Conservation (phyloP, 2,888 invertebrate species). For the Drosophila merina region DNA sequence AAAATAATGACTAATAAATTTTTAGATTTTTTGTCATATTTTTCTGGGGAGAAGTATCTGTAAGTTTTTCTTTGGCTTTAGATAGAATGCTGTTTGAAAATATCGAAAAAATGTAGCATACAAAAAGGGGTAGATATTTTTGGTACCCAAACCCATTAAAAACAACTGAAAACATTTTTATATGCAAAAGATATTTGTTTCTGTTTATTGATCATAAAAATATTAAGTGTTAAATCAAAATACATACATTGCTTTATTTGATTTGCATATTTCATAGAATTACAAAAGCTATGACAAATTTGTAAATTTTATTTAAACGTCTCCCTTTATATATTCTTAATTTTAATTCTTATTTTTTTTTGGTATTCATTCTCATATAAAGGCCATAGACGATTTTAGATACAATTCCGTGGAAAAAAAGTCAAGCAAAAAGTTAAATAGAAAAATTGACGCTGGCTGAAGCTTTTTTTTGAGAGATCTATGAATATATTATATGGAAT, state of each 20-base stretch:
- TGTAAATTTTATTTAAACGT: constrained; percentile 60
- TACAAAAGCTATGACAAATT: constrained; percentile 44
- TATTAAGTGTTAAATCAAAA: constrained; percentile 53
- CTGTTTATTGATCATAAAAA: constrained; percentile 75
- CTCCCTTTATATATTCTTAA: constrained; percentile 48
- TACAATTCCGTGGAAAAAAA: constrained; percentile 30
- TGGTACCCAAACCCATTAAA: not conserved
- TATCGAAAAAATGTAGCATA: not conserved
- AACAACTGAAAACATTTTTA: constrained; percentile 18
- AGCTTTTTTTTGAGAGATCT: constrained; percentile 26
- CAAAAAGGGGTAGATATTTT: not conserved
- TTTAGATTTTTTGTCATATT: too few species aligned
- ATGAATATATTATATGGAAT: constrained; percentile 21
- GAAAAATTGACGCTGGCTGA: constrained; percentile 27
- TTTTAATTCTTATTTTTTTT: constrained; percentile 41
- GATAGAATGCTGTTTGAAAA: not conserved
- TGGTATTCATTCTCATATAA: constrained; percentile 39
- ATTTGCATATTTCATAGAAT: constrained; percentile 34
- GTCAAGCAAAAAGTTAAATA: constrained; percentile 21
- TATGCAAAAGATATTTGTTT: constrained; percentile 58
- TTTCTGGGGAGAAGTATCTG: too few species aligned
- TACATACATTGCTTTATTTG: constrained; percentile 34
- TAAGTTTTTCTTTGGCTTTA: too few species aligned
- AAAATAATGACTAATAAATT: too few species aligned
- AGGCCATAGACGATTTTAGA: constrained; percentile 59